A percentile compares a stretch with the other conserved stretches of the same genome.
These are phyloP conservation scores for Ranitomeya variabilis DNA, from an alignment of 2,113 vertebrate species.

Conservation along the genomic window DNA sequence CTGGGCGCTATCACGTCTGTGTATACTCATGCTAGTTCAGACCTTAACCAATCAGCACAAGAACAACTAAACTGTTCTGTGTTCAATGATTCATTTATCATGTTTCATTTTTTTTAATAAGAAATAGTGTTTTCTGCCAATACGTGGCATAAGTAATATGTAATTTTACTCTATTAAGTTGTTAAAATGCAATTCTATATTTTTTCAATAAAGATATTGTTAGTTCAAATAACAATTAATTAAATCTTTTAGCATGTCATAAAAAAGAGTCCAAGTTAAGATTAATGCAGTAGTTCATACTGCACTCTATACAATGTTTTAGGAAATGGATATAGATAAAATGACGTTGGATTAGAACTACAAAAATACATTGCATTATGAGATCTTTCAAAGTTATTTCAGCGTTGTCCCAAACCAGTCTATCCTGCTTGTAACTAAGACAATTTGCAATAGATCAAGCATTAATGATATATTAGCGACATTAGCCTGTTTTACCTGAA, in stretches of 20 bases:
- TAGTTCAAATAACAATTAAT: neutral
- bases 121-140: no score
- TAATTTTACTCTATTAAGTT: no score
- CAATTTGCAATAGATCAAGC: neutral
- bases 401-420: neutral
- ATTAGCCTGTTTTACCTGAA: neutral
- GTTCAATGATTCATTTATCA: no score
- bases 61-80: no score
- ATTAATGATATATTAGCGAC: neutral
- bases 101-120: no score
- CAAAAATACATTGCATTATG: neutral
- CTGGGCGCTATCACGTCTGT: no score
- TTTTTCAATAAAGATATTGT: neutral
- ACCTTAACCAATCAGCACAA: no score
- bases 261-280: neutral
- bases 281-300: no score
- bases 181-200: neutral
- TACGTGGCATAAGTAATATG: no score
- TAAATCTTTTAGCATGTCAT: neutral
- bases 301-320: neutral
- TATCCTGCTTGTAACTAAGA: neutral
- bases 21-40: no score
- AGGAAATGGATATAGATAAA: neutral
- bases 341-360: neutral
- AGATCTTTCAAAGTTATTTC: neutral